Base-by-base conservation (phyloP, 2,888 invertebrate genomes). In the Caenorhabditis afra region DNA sequence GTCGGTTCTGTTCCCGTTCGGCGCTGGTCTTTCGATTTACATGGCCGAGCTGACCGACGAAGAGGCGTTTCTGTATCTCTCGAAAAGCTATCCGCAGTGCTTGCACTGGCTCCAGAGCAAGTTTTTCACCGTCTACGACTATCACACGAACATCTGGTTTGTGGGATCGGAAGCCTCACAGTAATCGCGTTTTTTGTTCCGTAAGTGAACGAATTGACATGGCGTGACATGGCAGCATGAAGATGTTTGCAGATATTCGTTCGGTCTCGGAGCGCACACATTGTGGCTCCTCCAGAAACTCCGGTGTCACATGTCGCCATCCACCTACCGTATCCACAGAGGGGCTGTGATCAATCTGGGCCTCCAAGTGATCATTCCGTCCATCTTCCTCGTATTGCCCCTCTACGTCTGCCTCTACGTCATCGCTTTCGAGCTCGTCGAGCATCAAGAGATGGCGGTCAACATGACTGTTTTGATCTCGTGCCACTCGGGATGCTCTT, bases 281-380 rank as follows among this genome's bases (percentile, higher is more conserved):
- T 39, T 55, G 55, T 10, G 5, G 10, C 37, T 68, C 11, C 53
- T 68, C 1, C 59, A 52, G 10, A 18, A 45, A 22, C 44, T 44
- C 10, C 52, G 23, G 39, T 20, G 29, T 39, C 29, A 39, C 18
- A 68, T 68, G 68, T 68, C 68, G n/a, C 2, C 10, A 1, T 35
- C 41, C 16, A 68, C 59, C 1, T 68, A 61, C 50, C 52, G 45
- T 41, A 29, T 61, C 44, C 68, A 68, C 22, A 39, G 50, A 52
- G 61, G 45, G 14, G 59, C 61, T 4, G 45, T 68, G 7, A 44
- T 68, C 35, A 35, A 59, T 22, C 41, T 68, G 14, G 14, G 18
- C 16, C 55, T 55, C n/a, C 55, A 55, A 55, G 55, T 55, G 1
- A 20, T 55, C 18, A 18, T 55, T 18, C 55, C 55, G 10, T 55